Evolutionary conservation across 2,888 invertebrate species (phyloP), one percentile per base, ranked within the genome.

Genomic region (Hybos culiciformis): DNA sequence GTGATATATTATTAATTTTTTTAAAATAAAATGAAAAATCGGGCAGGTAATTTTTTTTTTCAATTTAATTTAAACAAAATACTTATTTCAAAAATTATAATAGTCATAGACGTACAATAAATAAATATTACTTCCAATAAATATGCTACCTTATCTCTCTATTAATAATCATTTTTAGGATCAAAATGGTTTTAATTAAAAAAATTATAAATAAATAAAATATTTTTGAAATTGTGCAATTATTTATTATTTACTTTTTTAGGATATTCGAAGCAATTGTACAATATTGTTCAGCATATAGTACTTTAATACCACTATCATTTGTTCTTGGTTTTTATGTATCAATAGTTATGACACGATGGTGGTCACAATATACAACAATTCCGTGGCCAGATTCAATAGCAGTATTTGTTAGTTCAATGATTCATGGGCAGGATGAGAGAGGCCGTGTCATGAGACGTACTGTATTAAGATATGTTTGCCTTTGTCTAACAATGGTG

Each of bases 321-420:
- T 93, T 93, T 65, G 90, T 93, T 46, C 73, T 93, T 53, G 92
- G 93, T 53, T 93, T 93, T 70, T 93, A 92, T 68, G 91, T 93
- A 41, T 81, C 84, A 7, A 80, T 92, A 51, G 90, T 93, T 39
- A 90, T 92, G 80, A 83, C 82, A 45, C 74, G 93, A 55, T 93
- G 92, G 92, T 88, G 88, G 87, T 79, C 73, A 60, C 87, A 88
- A 62, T 88, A 86, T 60, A 80, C 76, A 26, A 70, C 70, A 39
- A 86, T 88, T 55, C 88, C 90, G 3, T 86, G 85, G 80, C 87
- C 88, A 1, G 88, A 90, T 69, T 80, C 83, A 12, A 76, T 83
- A 41, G 86, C 85, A 5, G 83, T 87, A n/a, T 86, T 83, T 61
- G 83, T 87, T 50, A 84, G 83, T 55, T 80, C 85, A 26, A 82